Base-by-base conservation (phyloP, 2,888 invertebrate species). In the Phlogophora meticulosa region DNA sequence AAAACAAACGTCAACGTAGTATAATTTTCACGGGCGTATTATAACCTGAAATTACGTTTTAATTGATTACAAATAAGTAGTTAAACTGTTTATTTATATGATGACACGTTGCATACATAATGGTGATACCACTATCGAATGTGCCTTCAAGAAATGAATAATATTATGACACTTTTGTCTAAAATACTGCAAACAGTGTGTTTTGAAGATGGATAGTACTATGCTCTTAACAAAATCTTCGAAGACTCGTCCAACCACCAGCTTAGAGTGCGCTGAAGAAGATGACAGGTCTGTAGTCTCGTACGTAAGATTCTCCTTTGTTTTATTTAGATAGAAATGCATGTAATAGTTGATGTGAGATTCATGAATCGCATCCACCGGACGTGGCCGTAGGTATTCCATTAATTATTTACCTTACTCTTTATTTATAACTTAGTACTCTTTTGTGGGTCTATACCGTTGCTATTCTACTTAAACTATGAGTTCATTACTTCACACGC, bases 221-320 rank as follows among this genome's bases (percentile, higher is more conserved):
- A 93, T 90, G 87, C 71, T 70, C 49, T 87, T 88, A 80, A 45
- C 67, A 36, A 91, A 79, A 67, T 42, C 49, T 7, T 42, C 76
- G n/a, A 78, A 78, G 43, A 78, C 87, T 87, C 76, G 84, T 63
- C 84, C 93, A 17, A 83, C 87, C 55, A 90, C 92, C 5, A 94
- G 93, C 83, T 89, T 88, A 81, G 91, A 92, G 71, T 76, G 79
- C 11, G 40, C 64, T 52, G 78, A 75, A 7, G 94, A 94, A 62
- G 94, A 94, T 65, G 94, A 94, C 71, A 90, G 92, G 94, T 94
- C 88, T 61, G 87, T 77, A 77, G 28, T 55, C 13, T 69, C 43
- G 60, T 73, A 68, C 75, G 76, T 72, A 52, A 72, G 1, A 56
- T 38, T 42, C 0, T 38, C 49, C 28, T 24, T 20, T 20, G 0